phyloP scores from a whole-genome alignment of 2,797 vertebrate genomes.

The Sternotherus odoratus region DNA sequence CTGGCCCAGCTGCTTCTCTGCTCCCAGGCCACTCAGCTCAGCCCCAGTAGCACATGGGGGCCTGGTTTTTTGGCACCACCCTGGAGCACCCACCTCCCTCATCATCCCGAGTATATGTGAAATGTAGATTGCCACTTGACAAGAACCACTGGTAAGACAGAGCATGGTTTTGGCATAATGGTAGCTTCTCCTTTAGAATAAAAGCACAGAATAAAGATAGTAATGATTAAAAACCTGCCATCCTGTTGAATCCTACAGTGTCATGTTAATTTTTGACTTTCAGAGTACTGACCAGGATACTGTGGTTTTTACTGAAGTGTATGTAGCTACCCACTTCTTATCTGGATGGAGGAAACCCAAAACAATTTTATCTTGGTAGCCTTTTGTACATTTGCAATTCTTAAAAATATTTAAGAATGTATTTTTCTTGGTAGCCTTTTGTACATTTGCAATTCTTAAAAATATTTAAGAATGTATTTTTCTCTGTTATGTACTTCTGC shows the following conservation, averaged over 20 bases:
- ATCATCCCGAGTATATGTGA: not conserved
- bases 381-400: not conserved
- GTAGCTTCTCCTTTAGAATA: not conserved
- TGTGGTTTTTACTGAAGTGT: not conserved
- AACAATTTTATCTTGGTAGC: not conserved
- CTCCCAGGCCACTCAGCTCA: not conserved
- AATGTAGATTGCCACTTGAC: not conserved
- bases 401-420: too few species aligned
- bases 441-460: too few species aligned
- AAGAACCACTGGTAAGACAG: fast-evolving
- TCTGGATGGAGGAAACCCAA: not conserved
- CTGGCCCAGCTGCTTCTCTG: constrained; percentile 5
- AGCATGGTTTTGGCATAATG: not conserved
- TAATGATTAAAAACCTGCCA: not conserved
- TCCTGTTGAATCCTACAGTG: not conserved
- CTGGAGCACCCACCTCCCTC: not conserved
- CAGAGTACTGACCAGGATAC: not conserved
- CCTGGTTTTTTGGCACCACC: not conserved
- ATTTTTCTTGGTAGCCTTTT: too few species aligned
- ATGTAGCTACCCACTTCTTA: not conserved
- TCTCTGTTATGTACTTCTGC: not conserved
- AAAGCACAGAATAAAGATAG: not conserved
- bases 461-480: not conserved
- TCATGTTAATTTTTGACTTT: not conserved
- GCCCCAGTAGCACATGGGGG: fast-evolving